Base-by-base conservation (phyloP, 2,113 vertebrate species). In the Anguilla rostrata region DNA sequence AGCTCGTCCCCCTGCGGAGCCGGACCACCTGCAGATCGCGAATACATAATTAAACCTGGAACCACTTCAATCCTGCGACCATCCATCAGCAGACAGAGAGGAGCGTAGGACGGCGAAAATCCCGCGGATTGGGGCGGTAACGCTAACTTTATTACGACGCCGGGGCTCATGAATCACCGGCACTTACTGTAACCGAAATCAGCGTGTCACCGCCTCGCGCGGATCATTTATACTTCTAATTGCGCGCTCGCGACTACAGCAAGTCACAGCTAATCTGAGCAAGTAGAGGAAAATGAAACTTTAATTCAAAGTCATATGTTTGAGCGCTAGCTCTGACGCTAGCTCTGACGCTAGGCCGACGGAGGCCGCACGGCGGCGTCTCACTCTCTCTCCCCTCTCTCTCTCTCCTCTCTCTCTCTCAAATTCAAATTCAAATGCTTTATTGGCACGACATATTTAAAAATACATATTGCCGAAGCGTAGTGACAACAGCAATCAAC, bases 11-110 rank as follows among this genome's bases (percentile, higher is more conserved):
- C 82, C 82, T 83, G 29, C 11, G 49, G 82, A 57, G 71, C 83
- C 6, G 82, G 66, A 87, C 86, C 49, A 63, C 86, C 71, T 79
- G 71, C 71, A 53, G 43, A 41, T 83, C 20, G 39, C 12, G 39
- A 71, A 39, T 82, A 34, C 63, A 83, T 83, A 75, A 87, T 83
- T 83, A 83, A 71, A 87, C 86, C 46, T 83, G 81, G 81, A 87
- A 78, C 22, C 84, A 46, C 18, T 75, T 87, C 86, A 78, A 15
- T 43, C 43, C 63, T 83, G 46, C 16, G 11, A 78, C 63, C 41
- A 87, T 63, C 81, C 82, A 83, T 57, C 53, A 81, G 85, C 56
- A 86, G 79, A 81, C 60, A 80, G 60, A 80, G 78, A 34, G 80
- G 84, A 80, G 84, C 84, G 1, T 84, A 71, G 83, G 83, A 78